These are phyloP conservation scores for Notothenia coriiceps DNA, from an alignment of 2,113 vertebrate genomes.

Conservation along the genomic window DNA sequence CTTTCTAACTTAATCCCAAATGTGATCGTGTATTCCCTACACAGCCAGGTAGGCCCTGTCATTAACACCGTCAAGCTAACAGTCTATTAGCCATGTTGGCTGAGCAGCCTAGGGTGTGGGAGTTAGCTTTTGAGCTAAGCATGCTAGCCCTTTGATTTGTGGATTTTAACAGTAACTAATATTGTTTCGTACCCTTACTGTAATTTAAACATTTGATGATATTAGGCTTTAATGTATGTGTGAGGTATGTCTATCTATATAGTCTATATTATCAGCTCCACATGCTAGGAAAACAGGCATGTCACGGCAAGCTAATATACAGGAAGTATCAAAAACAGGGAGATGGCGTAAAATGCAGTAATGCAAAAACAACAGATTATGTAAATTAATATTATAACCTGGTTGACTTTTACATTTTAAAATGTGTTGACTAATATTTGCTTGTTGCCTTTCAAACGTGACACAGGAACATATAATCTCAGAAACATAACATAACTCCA, in stretches of 20 bases:
- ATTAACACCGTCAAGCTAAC: background rate
- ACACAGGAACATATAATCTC: background rate
- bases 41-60: background rate
- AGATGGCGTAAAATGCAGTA: constrained; percentile 12
- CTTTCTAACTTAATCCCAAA: background rate
- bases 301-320: background rate
- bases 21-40: background rate
- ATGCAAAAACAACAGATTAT: background rate
- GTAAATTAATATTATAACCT: background rate
- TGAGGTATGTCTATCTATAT: no score
- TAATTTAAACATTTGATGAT: fast-evolving
- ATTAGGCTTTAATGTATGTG: background rate
- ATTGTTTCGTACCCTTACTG: background rate
- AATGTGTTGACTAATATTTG: no score
- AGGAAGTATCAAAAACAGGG: constrained; percentile 1
- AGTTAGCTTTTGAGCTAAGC: background rate
- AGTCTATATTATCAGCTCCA: no score
- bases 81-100: constrained; percentile 1
- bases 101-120: background rate
- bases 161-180: background rate
- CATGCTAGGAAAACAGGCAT: background rate
- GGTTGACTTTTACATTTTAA: background rate
- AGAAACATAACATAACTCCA: no score
- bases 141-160: background rate
- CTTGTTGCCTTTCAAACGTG: background rate